Percentiles rank a stretch among this genome's conserved stretches.
Evolutionary conservation across 2,888 invertebrate species (phyloP).

Genomic region (Lordiphosa andalusiaca): DNA sequence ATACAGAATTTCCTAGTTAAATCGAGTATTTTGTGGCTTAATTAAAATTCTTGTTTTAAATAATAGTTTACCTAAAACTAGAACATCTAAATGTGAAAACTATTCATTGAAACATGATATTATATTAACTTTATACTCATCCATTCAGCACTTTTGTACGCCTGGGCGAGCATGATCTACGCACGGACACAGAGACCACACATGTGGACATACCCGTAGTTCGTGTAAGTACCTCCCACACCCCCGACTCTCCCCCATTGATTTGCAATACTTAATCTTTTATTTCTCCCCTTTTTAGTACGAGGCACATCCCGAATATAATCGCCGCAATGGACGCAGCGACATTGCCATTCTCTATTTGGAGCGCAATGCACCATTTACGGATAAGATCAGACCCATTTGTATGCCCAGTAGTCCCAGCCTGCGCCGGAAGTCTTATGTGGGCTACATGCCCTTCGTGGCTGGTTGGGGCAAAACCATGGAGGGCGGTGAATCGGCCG

Average conservation of each 20-base stretch:
- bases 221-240: slow-evolving; percentile 62
- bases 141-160: slow-evolving; percentile 81
- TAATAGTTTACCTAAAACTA: no score
- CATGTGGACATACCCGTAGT: slow-evolving; percentile 83
- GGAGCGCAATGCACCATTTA: slow-evolving; percentile 82
- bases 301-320: slow-evolving; percentile 69
- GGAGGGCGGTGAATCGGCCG: slow-evolving; percentile 84
- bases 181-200: slow-evolving; percentile 82
- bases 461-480: slow-evolving; percentile 83
- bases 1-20: no score
- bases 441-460: slow-evolving; percentile 84
- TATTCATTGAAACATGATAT: no score
- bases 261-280: no score
- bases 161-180: slow-evolving; percentile 89
- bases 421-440: slow-evolving; percentile 82
- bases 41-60: no score
- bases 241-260: not conserved
- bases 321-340: slow-evolving; percentile 82
- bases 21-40: no score
- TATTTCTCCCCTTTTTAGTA: slow-evolving; percentile 36
- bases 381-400: slow-evolving; percentile 85
- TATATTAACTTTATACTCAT: no score
- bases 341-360: slow-evolving; percentile 90
- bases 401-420: slow-evolving; percentile 85
- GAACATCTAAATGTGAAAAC: no score